phyloP scores from a whole-genome alignment of 2,797 vertebrate species.

The Hemibagrus guttatus region DNA sequence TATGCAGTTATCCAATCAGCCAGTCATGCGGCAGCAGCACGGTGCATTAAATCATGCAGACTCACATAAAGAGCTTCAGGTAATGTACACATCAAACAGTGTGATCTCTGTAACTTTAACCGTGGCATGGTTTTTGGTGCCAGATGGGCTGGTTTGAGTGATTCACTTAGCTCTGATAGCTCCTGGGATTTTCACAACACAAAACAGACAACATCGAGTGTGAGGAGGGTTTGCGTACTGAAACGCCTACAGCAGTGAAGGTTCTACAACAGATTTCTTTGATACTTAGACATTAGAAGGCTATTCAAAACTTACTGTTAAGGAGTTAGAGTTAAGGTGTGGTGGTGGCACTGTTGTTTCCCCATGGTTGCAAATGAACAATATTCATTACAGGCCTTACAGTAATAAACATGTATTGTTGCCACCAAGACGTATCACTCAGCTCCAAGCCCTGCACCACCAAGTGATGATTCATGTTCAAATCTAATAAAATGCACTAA shows the following conservation, averaged over 20 bases:
- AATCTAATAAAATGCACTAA: conserved; percentile 41
- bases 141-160: not conserved
- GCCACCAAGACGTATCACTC: conserved; percentile 24
- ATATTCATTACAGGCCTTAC: conserved; percentile 36
- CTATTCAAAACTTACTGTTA: conserved; percentile 3
- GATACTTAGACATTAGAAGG: not conserved
- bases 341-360: not conserved
- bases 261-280: not conserved
- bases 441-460: conserved; percentile 20
- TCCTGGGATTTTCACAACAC: no score
- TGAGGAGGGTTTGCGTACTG: not conserved
- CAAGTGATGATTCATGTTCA: conserved; percentile 44
- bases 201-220: not conserved
- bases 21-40: not conserved
- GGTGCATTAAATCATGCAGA: not conserved
- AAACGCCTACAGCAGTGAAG: not conserved
- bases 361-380: conserved; percentile 20
- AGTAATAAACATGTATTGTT: conserved; percentile 38
- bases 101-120: not conserved
- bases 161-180: no score
- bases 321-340: not conserved
- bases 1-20: not conserved
- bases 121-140: not conserved
- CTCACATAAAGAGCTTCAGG: not conserved
- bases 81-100: not conserved